These are phyloP conservation scores for Agrotis puta DNA, from an alignment of 2,888 invertebrate species.

Conservation along the genomic window DNA sequence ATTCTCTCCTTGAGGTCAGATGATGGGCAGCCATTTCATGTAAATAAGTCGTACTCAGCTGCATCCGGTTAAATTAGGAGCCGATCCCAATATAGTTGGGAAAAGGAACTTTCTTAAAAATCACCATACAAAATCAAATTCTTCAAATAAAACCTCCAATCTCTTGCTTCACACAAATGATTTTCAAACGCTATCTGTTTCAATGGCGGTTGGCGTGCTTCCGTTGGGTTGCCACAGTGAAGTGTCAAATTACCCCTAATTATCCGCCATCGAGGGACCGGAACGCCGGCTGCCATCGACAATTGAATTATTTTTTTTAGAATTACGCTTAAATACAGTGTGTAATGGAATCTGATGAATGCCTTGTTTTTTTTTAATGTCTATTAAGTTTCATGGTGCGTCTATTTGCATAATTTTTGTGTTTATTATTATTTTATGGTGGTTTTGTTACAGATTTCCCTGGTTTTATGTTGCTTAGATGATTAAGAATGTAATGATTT, in stretches of 20 bases:
- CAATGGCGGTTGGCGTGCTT: conserved; percentile 69
- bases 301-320: conserved; percentile 69
- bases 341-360: conserved; percentile 66
- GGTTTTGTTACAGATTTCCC: conserved; percentile 37
- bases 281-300: conserved; percentile 70
- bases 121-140: background rate
- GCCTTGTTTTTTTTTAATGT: conserved; percentile 56
- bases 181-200: conserved; percentile 65
- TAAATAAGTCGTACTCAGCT: background rate
- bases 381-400: conserved; percentile 59
- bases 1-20: background rate
- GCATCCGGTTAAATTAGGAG: background rate
- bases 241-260: conserved; percentile 80
- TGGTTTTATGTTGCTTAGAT: background rate
- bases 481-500: background rate
- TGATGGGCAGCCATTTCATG: background rate
- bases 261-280: conserved; percentile 72
- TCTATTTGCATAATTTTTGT: conserved; percentile 62
- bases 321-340: conserved; percentile 69
- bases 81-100: background rate
- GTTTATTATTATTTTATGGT: conserved; percentile 36
- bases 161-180: conserved; percentile 55
- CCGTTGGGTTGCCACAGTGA: conserved; percentile 69
- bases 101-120: background rate
- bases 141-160: conserved; percentile 36